phyloP scores from a whole-genome alignment of 2,888 invertebrate species.

The Subacronicta megacephala region DNA sequence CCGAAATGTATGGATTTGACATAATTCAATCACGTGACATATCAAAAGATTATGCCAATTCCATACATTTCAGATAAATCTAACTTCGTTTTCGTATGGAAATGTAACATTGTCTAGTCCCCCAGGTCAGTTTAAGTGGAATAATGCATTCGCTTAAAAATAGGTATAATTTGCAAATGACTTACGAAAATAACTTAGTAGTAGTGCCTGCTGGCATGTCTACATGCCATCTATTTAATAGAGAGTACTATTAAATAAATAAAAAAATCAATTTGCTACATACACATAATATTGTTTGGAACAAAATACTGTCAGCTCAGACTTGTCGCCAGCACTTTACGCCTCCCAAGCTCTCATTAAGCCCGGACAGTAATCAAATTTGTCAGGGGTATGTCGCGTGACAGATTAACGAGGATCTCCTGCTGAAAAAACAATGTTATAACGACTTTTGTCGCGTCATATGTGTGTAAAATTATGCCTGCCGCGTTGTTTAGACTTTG shows the following conservation, averaged over 20 bases:
- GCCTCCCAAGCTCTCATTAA: conserved; percentile 51
- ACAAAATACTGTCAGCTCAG: conserved; percentile 16
- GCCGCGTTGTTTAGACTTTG: conserved; percentile 1
- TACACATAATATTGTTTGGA: not conserved
- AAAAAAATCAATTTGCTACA: conserved; percentile 19
- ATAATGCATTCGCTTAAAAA: too few species aligned
- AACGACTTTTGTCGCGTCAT: conserved; percentile 7
- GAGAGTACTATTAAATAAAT: not conserved
- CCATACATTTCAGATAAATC: too few species aligned
- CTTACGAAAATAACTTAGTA: too few species aligned
- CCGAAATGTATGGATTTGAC: too few species aligned
- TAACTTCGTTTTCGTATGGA: too few species aligned
- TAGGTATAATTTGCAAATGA: too few species aligned
- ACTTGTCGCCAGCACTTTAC: conserved; percentile 58
- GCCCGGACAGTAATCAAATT: conserved; percentile 58
- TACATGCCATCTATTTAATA: too few species aligned
- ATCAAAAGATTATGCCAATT: too few species aligned
- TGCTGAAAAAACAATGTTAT: conserved; percentile 32
- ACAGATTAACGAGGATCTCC: conserved; percentile 46
- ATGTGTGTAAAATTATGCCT: conserved; percentile 16
- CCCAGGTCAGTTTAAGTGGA: too few species aligned
- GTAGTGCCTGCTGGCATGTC: too few species aligned
- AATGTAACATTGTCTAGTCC: too few species aligned
- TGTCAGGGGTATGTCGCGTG: conserved; percentile 54
- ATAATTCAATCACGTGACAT: too few species aligned